phyloP scores from a whole-genome alignment of 2,888 invertebrate species.

The Salticus scenicus region DNA sequence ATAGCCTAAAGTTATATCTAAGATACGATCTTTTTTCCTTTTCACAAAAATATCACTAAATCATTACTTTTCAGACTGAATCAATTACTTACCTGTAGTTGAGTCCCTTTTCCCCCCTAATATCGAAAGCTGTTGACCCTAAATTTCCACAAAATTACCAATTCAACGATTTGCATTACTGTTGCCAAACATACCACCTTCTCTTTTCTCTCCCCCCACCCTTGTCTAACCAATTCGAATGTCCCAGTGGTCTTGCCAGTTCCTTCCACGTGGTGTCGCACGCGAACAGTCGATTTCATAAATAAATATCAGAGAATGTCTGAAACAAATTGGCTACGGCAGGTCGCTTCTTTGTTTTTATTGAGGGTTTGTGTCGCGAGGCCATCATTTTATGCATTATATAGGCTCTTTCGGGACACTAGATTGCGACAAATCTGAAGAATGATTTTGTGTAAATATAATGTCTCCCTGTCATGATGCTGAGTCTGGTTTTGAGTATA shows the following conservation, averaged over 20 bases:
- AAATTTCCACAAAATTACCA: background rate
- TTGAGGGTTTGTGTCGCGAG: conserved; percentile 10
- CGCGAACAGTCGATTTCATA: conserved; percentile 49
- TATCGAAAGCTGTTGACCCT: background rate
- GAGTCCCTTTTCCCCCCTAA: background rate
- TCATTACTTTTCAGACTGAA: background rate
- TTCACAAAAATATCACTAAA: background rate
- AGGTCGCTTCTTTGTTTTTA: conserved; percentile 28
- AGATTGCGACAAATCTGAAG: background rate
- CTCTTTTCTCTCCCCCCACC: background rate
- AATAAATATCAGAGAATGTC: conserved; percentile 58
- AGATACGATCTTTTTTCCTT: too few species aligned
- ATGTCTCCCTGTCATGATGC: background rate
- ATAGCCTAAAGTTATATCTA: too few species aligned
- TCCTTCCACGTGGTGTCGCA: conserved; percentile 29
- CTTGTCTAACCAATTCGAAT: too few species aligned
- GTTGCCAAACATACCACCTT: background rate
- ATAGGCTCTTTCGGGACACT: background rate
- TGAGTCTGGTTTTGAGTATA: background rate
- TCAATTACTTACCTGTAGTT: background rate
- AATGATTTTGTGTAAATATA: background rate
- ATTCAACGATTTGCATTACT: conserved; percentile 3
- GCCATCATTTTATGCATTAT: conserved; percentile 20
- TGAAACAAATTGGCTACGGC: conserved; percentile 36
- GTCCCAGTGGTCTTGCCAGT: background rate